These are phyloP conservation scores for Prunella strophiata DNA, from an alignment of 2,797 vertebrate species.

Conservation along the genomic window DNA sequence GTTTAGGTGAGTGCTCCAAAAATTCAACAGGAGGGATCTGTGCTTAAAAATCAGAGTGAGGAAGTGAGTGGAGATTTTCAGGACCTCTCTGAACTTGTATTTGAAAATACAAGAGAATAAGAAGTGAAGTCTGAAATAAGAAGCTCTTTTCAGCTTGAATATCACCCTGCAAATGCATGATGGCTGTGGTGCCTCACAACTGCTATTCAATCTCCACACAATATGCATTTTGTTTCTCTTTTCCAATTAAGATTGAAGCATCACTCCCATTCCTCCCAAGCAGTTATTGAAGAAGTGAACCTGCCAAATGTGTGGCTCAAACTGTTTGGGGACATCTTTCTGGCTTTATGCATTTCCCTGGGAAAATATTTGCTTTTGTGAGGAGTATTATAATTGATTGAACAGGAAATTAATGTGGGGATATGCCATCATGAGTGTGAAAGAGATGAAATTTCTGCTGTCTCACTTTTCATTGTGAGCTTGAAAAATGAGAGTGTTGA, in stretches of 20 bases:
- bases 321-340: neutral
- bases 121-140: neutral
- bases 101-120: neutral
- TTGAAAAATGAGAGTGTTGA: neutral
- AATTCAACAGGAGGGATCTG: neutral
- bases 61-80: neutral
- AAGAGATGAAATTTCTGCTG: slow-evolving; percentile 49
- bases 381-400: slow-evolving; percentile 31
- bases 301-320: neutral
- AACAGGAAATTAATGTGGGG: slow-evolving; percentile 56
- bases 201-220: neutral
- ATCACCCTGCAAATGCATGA: neutral
- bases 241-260: neutral
- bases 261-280: neutral
- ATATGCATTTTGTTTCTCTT: neutral
- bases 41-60: neutral
- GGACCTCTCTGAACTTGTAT: neutral
- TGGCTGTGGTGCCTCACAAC: neutral
- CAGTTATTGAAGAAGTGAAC: neutral
- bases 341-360: neutral
- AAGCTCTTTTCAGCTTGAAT: neutral
- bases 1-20: neutral
- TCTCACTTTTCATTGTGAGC: slow-evolving; percentile 1
- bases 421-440: neutral
- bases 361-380: neutral